Percentiles rank a stretch among this genome's conserved stretches.
Conservation (phyloP, 2,797 vertebrate genomes). For the Morus bassanus region DNA sequence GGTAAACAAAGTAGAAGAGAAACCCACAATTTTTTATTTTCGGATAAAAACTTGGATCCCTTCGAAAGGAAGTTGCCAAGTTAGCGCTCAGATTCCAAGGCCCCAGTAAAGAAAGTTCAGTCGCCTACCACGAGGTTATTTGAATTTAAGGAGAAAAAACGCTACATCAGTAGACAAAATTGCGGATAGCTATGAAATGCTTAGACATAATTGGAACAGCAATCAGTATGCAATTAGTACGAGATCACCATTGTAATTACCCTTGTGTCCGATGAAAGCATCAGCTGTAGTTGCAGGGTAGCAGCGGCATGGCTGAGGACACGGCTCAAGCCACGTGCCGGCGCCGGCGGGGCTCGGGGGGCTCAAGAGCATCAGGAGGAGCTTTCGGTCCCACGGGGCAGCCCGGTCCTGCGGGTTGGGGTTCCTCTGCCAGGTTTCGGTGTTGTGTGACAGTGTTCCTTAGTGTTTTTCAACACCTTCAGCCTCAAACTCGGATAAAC, state of each 20-base stretch:
- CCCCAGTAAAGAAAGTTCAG: background rate
- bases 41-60: background rate
- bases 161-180: background rate
- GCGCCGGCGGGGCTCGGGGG: accelerated
- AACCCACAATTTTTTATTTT: background rate
- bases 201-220: background rate
- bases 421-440: background rate
- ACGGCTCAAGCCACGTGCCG: background rate
- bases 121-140: accelerated
- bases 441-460: accelerated
- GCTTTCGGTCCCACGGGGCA: too few species aligned
- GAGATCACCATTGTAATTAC: background rate
- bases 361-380: background rate
- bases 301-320: accelerated
- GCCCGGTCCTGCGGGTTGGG: background rate
- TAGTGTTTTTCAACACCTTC: background rate
- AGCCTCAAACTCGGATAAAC: background rate
- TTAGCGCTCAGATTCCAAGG: background rate
- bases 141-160: background rate
- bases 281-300: background rate
- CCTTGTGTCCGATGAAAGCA: background rate
- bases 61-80: background rate
- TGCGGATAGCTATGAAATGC: background rate
- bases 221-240: background rate
- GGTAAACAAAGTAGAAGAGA: background rate